phyloP scores from a whole-genome alignment of 2,113 vertebrate species.

The Scatophagus argus region DNA sequence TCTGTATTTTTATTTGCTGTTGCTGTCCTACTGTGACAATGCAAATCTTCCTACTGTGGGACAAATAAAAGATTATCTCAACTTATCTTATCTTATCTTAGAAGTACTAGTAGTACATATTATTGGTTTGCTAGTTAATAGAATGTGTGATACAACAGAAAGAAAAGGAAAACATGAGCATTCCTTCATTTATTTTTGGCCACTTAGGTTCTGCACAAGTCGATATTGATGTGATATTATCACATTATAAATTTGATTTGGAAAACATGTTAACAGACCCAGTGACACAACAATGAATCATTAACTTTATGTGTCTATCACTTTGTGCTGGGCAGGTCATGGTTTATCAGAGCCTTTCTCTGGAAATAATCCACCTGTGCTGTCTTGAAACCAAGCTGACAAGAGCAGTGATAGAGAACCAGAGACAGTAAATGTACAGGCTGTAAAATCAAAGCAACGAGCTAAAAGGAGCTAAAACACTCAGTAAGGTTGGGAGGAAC shows the following conservation, averaged over 20 bases:
- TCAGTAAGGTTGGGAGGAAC: not conserved
- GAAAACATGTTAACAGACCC: not conserved
- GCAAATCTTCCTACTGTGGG: too few species aligned
- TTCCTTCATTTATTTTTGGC: not conserved
- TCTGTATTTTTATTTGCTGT: too few species aligned
- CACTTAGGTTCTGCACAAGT: too few species aligned
- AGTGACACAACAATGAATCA: not conserved
- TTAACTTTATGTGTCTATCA: too few species aligned
- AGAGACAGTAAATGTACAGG: not conserved
- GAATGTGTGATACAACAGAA: not conserved
- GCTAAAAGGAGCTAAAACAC: not conserved
- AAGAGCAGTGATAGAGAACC: not conserved
- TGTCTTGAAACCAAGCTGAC: not conserved
- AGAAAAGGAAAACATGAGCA: not conserved
- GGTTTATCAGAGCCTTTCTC: not conserved
- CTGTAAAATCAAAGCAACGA: not conserved
- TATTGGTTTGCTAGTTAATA: not conserved
- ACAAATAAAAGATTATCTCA: too few species aligned
- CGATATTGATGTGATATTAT: not conserved
- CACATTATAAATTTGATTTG: not conserved
- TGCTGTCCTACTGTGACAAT: too few species aligned
- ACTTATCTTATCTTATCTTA: too few species aligned
- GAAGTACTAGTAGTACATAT: too few species aligned
- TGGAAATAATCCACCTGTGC: not conserved
- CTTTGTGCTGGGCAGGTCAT: not conserved